A percentile compares a stretch with the other conserved stretches of the same genome.
These are phyloP conservation scores for Crocallis elinguaria DNA, from an alignment of 2,888 invertebrate species.

Conservation along the genomic window DNA sequence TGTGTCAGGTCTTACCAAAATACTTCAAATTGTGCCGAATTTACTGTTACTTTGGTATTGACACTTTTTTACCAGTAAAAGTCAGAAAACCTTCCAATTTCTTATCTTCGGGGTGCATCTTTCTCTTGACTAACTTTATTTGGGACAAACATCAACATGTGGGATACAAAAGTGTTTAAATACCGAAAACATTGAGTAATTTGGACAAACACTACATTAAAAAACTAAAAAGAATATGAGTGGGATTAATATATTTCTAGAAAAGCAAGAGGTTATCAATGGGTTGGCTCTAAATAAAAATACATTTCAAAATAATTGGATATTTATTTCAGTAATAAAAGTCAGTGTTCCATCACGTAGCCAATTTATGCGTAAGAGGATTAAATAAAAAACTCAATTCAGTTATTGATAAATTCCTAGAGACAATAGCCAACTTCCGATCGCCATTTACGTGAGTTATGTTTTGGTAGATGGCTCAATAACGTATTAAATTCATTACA, in stretches of 20 bases:
- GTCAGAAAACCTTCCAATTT: not conserved
- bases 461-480: slow-evolving; percentile 22
- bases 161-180: no score
- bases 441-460: slow-evolving; percentile 14
- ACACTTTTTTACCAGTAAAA: not conserved
- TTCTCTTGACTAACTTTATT: not conserved
- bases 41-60: slow-evolving; percentile 16
- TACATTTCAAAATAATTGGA: no score
- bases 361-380: not conserved
- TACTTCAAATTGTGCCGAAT: slow-evolving; percentile 11
- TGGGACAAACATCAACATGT: no score
- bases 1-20: slow-evolving; percentile 22
- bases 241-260: no score
- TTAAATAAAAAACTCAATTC: not conserved
- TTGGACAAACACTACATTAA: no score
- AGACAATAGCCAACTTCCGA: slow-evolving; percentile 13
- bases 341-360: not conserved
- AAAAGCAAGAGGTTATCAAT: no score
- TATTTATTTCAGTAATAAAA: no score
- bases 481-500: slow-evolving; percentile 39
- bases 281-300: no score
- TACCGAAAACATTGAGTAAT: no score
- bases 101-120: not conserved
- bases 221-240: no score
- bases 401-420: not conserved